Base-by-base conservation (phyloP, 2,888 invertebrate species). In the Auanema sp. region DNA sequence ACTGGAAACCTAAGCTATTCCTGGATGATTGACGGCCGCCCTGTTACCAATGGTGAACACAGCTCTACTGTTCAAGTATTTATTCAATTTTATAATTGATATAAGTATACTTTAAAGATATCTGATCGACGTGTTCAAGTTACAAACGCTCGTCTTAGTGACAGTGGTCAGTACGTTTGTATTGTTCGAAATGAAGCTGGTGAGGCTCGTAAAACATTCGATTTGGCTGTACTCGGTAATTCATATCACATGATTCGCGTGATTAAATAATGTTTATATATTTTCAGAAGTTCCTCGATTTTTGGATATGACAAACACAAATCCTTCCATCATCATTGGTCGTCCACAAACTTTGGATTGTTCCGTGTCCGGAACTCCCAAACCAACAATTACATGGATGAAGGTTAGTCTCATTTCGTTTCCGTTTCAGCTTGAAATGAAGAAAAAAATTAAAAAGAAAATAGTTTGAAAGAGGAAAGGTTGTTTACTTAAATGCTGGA, bases 91-190 rank as follows among this genome's bases (percentile, higher is more conserved):
- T 12, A 16, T 25, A 10, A 5, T n/a, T 12, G 16, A n/a, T 24
- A 53, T 41, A 40, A 53, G 18, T 10, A 3, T 16, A 41, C 14
- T 18, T 33, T 63, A 40, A n/a, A 71, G 67, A 63, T 71, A 12
- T 63, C 67, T n/a, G 72, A 69, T 18, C 60, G 67, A 23, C 71
- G 75, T 43, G 57, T 81, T 54, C 72, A 77, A 55, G 69, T 84
- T 40, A 69, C 68, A 5, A 69, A 76, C 42, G 76, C 77, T 3
- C 71, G 76, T 8, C 51, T 79, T 41, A 70, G 63, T n/a, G 88
- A 89, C 81, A 86, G 87, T 44, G 89, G 89, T 0, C 84, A 86
- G 21, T 89, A 88, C 75, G 49, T 67, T 2, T 89, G 89, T 76
- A 74, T 85, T 10, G 89, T 87, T 2, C 83, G 77, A 51, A 89